Conservation (phyloP, 2,797 vertebrate genomes). For the Sebastes iracundus region DNA sequence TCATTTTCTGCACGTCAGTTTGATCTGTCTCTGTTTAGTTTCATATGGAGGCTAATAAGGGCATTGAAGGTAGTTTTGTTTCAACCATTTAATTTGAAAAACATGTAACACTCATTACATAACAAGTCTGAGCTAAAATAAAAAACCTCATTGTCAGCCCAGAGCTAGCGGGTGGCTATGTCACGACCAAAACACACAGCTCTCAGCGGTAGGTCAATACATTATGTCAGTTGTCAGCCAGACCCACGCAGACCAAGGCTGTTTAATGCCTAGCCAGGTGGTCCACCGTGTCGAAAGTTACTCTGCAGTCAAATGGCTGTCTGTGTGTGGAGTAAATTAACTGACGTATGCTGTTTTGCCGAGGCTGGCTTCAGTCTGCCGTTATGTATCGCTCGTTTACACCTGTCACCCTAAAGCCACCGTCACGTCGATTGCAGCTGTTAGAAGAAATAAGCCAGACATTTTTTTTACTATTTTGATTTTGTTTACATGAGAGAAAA, state of each 20-base stretch:
- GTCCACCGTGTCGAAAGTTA: constrained; percentile 32
- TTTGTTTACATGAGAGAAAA: background rate
- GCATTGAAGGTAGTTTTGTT: constrained; percentile 9
- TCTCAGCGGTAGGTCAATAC: constrained; percentile 49
- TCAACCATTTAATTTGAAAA: constrained; percentile 42
- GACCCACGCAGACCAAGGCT: constrained; percentile 25
- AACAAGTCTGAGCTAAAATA: constrained; percentile 42
- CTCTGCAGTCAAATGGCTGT: constrained; percentile 15
- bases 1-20: background rate
- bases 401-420: constrained; percentile 35
- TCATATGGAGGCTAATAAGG: constrained; percentile 1
- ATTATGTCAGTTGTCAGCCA: constrained; percentile 51
- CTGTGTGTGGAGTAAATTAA: constrained; percentile 24
- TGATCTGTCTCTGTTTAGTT: background rate
- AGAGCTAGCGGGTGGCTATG: constrained; percentile 17
- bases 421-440: background rate
- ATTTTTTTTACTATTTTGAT: background rate
- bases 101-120: constrained; percentile 24
- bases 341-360: constrained; percentile 44
- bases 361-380: constrained; percentile 11
- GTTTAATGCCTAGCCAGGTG: constrained; percentile 46
- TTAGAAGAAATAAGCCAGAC: constrained; percentile 19
- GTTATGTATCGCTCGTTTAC: constrained; percentile 23
- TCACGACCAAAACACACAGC: constrained; percentile 34
- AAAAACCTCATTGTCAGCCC: constrained; percentile 31